Conservation (phyloP, 1,140 invertebrate species). For the Eulimnadia texana region DNA sequence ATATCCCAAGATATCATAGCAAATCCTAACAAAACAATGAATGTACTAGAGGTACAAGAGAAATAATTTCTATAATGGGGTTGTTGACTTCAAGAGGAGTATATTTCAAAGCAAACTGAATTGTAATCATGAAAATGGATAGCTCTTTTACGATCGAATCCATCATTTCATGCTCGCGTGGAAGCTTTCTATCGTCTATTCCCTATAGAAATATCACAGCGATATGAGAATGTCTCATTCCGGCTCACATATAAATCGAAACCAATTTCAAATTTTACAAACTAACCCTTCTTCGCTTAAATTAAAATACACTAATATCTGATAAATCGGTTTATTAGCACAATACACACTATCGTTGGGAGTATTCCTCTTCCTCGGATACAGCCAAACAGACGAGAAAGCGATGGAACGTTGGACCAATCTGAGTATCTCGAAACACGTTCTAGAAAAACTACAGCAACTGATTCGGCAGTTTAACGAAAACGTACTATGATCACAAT, state of each 20-base stretch:
- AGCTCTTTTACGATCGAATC: not conserved
- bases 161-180: not conserved
- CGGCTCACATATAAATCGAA: not conserved
- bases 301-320: too few relatives aligned
- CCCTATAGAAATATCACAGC: not conserved
- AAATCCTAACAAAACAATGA: too few relatives aligned
- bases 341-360: constrained; percentile 62
- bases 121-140: not conserved
- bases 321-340: constrained; percentile 44
- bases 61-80: too few relatives aligned
- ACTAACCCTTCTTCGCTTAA: too few relatives aligned
- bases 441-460: constrained; percentile 17
- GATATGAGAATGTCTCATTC: not conserved
- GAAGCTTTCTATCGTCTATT: not conserved
- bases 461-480: constrained; percentile 12
- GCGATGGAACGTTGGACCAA: constrained; percentile 60
- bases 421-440: constrained; percentile 19
- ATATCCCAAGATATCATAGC: too few relatives aligned
- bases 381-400: constrained; percentile 71
- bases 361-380: constrained; percentile 71
- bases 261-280: too few relatives aligned
- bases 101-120: not conserved
- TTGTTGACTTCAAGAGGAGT: too few relatives aligned
- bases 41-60: too few relatives aligned
- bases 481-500: not conserved